phyloP scores from a whole-genome alignment of 1,140 invertebrate species.

The Heterodera carotae region DNA sequence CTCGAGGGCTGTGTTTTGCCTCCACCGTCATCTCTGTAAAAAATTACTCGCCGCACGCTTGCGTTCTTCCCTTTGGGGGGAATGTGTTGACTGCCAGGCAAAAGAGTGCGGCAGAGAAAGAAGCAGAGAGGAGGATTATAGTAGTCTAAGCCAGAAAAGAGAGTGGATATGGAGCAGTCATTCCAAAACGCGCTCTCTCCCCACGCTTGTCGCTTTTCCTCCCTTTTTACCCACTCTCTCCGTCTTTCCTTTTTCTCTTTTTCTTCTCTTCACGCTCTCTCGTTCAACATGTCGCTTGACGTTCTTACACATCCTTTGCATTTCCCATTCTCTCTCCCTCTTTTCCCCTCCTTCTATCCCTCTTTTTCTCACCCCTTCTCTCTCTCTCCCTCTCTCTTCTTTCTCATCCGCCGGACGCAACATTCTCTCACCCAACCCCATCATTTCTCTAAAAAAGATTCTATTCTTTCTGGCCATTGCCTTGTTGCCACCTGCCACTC shows the following conservation, averaged over 20 bases:
- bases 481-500: neutral
- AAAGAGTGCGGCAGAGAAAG: neutral
- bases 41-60: constrained; percentile 1
- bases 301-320: neutral
- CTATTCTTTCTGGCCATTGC: neutral
- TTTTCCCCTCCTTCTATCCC: neutral
- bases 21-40: neutral
- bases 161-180: neutral
- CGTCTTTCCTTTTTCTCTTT: no score
- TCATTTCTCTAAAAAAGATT: neutral
- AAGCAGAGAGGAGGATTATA: neutral
- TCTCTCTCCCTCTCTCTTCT: neutral
- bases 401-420: constrained; percentile 10
- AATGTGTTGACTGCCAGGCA: neutral
- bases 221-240: no score
- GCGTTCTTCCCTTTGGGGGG: no score
- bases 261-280: neutral
- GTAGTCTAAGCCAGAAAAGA: neutral
- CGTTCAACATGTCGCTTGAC: neutral
- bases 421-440: constrained; percentile 5
- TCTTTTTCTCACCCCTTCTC: neutral
- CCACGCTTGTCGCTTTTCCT: no score
- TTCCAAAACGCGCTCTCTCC: no score
- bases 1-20: neutral
- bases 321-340: neutral